Conservation (phyloP, 64 coral and sea anemone genomes). For the Cladopsammia gracilis region DNA sequence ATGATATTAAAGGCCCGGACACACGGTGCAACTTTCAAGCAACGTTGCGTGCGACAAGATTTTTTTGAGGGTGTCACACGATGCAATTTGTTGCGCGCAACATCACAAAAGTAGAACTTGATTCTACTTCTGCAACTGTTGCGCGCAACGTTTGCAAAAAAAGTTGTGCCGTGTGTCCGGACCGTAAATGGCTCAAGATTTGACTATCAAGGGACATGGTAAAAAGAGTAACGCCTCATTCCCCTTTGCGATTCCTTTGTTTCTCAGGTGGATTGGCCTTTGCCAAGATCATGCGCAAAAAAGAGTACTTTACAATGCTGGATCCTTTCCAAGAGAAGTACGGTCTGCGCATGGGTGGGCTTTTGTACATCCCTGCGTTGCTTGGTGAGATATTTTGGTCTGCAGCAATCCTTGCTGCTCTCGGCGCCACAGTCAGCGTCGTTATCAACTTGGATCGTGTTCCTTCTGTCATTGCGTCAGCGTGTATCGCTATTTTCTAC, state of each 20-base stretch:
- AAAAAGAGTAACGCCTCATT: too few relatives aligned
- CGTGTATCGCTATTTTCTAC: slow-evolving; percentile 89
- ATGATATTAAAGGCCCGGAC: too few relatives aligned
- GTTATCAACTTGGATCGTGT: slow-evolving; percentile 77
- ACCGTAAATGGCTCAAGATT: too few relatives aligned
- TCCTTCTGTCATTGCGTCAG: slow-evolving; percentile 82
- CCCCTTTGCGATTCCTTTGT: background rate
- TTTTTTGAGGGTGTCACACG: too few relatives aligned
- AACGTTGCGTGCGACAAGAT: too few relatives aligned
- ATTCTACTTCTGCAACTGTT: too few relatives aligned
- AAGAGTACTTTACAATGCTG: slow-evolving; percentile 93
- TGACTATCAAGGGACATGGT: too few relatives aligned
- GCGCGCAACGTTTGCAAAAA: too few relatives aligned
- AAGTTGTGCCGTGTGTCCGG: too few relatives aligned
- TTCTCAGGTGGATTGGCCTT: slow-evolving; percentile 91
- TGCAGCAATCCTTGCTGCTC: slow-evolving; percentile 90
- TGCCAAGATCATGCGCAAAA: slow-evolving; percentile 94
- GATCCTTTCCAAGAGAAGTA: slow-evolving; percentile 96
- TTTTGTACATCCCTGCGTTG: slow-evolving; percentile 91
- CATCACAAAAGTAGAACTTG: too few relatives aligned
- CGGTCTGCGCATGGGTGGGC: slow-evolving; percentile 86
- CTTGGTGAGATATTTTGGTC: slow-evolving; percentile 98
- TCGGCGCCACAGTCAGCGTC: slow-evolving; percentile 95
- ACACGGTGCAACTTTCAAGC: too few relatives aligned
- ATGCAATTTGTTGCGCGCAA: too few relatives aligned